Evolutionary conservation across 2,888 invertebrate genomes (phyloP).

Genomic region (Brachyptera putata): DNA sequence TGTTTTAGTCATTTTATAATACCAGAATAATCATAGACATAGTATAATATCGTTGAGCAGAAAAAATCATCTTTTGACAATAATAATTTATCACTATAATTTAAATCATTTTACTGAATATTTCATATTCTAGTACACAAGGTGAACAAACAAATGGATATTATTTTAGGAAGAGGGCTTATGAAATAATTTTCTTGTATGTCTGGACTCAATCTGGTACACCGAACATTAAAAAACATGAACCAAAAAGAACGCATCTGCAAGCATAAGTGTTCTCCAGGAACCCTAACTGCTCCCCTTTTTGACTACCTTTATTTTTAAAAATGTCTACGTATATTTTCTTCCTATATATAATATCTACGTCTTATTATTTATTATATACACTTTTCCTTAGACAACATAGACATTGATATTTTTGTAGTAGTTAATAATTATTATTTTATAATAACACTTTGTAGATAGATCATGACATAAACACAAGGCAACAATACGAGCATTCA

Average conservation of each 20-base stretch:
- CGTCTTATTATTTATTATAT: conserved; percentile 26
- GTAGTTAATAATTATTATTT: conserved; percentile 7
- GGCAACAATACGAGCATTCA: conserved; percentile 32
- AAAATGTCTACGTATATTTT: conserved; percentile 5
- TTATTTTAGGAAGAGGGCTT: no score
- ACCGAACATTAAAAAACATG: background rate
- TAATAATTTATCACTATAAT: no score
- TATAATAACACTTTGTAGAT: conserved; percentile 28
- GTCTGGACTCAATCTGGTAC: no score
- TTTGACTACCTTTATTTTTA: conserved; percentile 6
- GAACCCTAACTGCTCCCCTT: conserved; percentile 1
- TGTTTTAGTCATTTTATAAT: background rate
- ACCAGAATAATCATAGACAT: no score
- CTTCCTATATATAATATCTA: conserved; percentile 10
- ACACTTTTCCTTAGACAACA: conserved; percentile 29
- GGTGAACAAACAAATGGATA: no score
- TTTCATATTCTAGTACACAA: no score
- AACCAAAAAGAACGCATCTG: background rate
- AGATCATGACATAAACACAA: conserved; percentile 30
- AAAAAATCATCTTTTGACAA: no score
- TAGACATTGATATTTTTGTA: conserved; percentile 26
- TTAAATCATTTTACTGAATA: no score
- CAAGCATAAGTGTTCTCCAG: background rate
- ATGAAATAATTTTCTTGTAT: no score
- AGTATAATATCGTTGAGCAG: no score